Base-by-base conservation (phyloP, 2,113 vertebrate genomes). In the Pyxicephalus adspersus region DNA sequence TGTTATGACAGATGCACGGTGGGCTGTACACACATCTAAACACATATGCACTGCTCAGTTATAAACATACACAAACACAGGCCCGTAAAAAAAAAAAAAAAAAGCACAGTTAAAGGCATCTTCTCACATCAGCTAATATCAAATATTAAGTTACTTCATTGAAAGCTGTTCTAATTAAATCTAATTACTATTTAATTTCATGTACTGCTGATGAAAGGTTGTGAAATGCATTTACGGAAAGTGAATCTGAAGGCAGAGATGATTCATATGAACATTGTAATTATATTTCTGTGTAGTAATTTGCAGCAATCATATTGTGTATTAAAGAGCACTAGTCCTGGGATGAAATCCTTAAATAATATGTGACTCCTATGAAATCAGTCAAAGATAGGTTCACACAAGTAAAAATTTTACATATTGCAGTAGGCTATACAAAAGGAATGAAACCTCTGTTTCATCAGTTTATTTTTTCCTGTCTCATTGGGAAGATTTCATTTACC, bases 221-320 rank as follows among this genome's bases (percentile, higher is more conserved):
- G 66, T 57, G 45, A 34, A 65, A 38, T n/a, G 51, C 51, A 78
- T 78, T 64, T 77, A 58, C 71, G 38, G 55, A 57, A 73, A 29
- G 70, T 58, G 70, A 73, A 65, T 51, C 26, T 65, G 51, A 45
- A 66, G 61, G 65, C 61, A 51, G 19, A 9, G 58, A 64, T 54
- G 60, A 64, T 55, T 78, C 76, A 54, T 78, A 65, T 66, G 51
- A 34, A 52, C 66, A 45, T 57, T 57, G 20, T 51, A 78, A 78
- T 78, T 55, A 67, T 55, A 28, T 78, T 22, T 45, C 52, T 77
- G 63, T 34, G 52, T 5, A 28, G 28, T 78, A 78, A 78, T 67
- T 65, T 78, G 76, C 52, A 67, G 61, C 76, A 57, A 67, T 78
- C 64, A 78, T 38, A 31, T 74, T 60, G 28, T 57, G 11, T 74